Base-by-base conservation (phyloP, 2,888 invertebrate genomes). In the Pachycephus smyrnensis region DNA sequence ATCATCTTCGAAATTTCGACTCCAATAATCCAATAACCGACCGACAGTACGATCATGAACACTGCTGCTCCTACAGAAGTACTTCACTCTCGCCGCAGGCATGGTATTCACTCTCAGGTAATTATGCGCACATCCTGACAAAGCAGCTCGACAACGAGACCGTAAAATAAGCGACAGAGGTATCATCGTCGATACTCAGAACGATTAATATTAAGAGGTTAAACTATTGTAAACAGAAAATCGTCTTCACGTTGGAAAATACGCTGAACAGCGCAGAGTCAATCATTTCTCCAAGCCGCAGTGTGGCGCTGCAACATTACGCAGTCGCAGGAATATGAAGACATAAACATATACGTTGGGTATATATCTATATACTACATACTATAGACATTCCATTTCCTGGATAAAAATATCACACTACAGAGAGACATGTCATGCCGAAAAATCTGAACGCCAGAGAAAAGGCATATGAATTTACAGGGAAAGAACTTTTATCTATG, bases 1-100 rank as follows among this genome's bases (percentile, higher is more conserved):
- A 69, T 92, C 91, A 23, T 90, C 87, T 81, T 90, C 87, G 81
- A 94, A 92, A 85, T 91, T 92, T 4, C 88, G 81, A 55, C 88
- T 89, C 94, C 94, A 94, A 73, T 90, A 90, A 73, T 90, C 86
- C 75, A 92, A 82, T 76, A 89, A 78, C 74, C 86, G 82, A 36
- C 83, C 84, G 76, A 91, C 75, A n/a, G 87, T 88, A 11, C 82
- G 75, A 55, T 80, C 15, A 23, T 55, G 23, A 23, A 40, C 23
- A 55, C 55, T 55, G 9, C 55, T 55, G 23, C 55, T 55, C 23
- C 55, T 55, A 55, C 23, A 55, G 55, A 55, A 55, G 55, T 55
- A 23, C 23, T 55, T 55, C 55, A 55, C 55, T 55, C 23, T 23
- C 23, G 23, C 6, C 55, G 23, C 23, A 23, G 6, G 55, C 55